Conservation (phyloP, 2,113 vertebrate species). For the Bos javanicus region DNA sequence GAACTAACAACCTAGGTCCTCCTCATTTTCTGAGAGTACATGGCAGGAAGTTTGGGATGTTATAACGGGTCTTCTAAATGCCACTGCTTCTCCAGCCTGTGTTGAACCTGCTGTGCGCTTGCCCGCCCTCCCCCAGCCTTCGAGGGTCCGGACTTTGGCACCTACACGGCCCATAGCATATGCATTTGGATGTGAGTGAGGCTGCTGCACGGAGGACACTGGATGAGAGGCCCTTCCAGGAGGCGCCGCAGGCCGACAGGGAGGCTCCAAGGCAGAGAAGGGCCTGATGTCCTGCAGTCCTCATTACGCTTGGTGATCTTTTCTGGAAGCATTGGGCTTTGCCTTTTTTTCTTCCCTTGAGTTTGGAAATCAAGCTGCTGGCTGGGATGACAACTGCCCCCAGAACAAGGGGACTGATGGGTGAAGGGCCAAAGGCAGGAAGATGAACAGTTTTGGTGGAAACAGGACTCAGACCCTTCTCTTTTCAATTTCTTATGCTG, state of each 20-base stretch:
- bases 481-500: background rate
- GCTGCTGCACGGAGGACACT: background rate
- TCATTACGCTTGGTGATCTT: background rate
- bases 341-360: background rate
- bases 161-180: background rate
- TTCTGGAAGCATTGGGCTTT: background rate
- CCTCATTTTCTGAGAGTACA: background rate
- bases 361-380: background rate
- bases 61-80: background rate
- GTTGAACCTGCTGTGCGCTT: background rate
- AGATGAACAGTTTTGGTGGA: background rate
- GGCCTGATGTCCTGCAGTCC: background rate
- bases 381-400: background rate
- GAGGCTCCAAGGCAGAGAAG: background rate
- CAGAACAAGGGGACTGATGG: background rate
- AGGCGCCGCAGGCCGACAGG: fast-evolving
- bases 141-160: background rate
- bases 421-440: background rate
- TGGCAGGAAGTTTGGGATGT: background rate
- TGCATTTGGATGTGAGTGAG: background rate
- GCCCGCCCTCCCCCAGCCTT: background rate
- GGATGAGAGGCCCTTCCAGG: background rate
- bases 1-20: background rate
- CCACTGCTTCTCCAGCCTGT: background rate
- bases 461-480: background rate